Conservation (phyloP, 2,797 vertebrate genomes). For the Acridotheres tristis region DNA sequence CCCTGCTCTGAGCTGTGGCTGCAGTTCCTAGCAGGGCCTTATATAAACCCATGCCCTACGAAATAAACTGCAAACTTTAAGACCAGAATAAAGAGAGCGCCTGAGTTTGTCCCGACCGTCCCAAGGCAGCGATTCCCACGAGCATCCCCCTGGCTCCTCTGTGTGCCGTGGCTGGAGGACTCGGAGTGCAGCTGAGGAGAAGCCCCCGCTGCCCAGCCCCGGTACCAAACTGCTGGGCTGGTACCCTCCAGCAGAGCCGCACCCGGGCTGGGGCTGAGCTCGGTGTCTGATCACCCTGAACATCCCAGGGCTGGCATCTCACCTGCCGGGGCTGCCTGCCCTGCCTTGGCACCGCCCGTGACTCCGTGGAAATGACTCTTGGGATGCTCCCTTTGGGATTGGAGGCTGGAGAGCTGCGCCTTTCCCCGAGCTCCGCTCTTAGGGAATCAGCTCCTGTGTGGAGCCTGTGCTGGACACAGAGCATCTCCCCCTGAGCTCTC, state of each 20-base stretch:
- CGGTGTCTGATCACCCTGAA: not conserved
- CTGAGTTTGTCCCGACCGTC: too few species aligned
- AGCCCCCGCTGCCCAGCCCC: not conserved
- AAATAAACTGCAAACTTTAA: too few species aligned
- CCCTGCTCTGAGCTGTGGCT: too few species aligned
- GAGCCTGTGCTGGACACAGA: not conserved
- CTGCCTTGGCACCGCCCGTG: not conserved
- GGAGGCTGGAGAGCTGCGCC: not conserved
- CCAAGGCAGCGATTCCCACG: too few species aligned
- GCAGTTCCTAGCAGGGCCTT: too few species aligned
- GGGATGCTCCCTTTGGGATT: accelerated
- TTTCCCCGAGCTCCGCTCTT: accelerated
- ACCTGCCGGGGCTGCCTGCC: not conserved
- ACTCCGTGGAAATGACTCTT: not conserved
- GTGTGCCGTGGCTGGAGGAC: not conserved
- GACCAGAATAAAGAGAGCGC: too few species aligned
- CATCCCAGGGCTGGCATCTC: not conserved
- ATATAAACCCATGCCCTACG: too few species aligned
- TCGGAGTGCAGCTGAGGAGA: not conserved
- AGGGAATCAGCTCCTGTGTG: not conserved
- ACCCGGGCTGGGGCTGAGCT: not conserved
- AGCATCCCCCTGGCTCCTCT: not conserved
- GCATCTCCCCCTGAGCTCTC: not conserved
- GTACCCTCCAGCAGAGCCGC: not conserved
- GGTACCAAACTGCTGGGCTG: not conserved